Evolutionary conservation across 2,113 vertebrate genomes (phyloP).

Genomic region (Sterrhoptilus dennistouni): DNA sequence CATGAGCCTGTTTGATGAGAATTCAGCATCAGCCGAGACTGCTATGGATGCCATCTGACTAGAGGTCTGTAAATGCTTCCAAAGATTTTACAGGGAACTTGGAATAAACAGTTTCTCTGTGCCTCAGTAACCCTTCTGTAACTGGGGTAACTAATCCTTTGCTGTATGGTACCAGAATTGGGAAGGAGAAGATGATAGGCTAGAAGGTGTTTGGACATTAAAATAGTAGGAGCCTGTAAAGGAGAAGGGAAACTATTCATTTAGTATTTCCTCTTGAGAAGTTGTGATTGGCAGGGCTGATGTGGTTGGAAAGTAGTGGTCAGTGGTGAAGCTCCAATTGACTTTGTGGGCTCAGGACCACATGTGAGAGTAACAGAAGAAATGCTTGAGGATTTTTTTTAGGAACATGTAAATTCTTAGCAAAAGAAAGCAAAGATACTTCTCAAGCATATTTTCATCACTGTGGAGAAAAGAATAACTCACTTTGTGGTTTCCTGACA

Average conservation of each 20-base stretch:
- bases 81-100: background rate
- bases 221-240: background rate
- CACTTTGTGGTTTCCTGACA: accelerated
- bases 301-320: background rate
- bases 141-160: background rate
- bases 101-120: background rate
- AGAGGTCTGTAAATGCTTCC: background rate
- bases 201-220: background rate
- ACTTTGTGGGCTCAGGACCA: background rate
- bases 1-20: background rate
- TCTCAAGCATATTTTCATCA: background rate
- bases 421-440: background rate
- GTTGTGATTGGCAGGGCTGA: background rate
- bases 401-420: background rate
- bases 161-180: background rate
- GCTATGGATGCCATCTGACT: background rate
- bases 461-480: background rate
- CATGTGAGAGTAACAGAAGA: background rate
- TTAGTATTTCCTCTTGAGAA: background rate
- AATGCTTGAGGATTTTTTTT: background rate
- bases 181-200: background rate
- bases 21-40: background rate
- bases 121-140: background rate
- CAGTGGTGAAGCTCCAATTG: background rate
- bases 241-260: background rate